Evolutionary conservation across 2,113 vertebrate species (phyloP).

Genomic region (Protobothrops mucrosquamatus): DNA sequence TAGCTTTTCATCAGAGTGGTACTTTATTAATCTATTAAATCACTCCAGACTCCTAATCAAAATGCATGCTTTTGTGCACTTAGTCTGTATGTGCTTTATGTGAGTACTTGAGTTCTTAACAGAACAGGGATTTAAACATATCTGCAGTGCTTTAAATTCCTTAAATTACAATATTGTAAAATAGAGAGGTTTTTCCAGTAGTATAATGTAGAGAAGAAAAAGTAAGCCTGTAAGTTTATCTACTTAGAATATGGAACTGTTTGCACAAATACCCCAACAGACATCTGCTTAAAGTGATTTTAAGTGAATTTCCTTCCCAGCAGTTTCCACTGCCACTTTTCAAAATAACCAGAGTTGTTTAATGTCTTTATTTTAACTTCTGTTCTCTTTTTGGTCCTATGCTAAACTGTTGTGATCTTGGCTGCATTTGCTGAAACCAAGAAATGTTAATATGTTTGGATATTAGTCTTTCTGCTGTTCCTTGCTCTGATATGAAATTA

Average conservation of each 20-base stretch:
- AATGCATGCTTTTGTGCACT: not conserved
- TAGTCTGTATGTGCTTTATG: not conserved
- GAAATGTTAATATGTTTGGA: not conserved
- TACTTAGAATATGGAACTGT: fast-evolving
- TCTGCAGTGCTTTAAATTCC: fast-evolving
- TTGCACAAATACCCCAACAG: not conserved
- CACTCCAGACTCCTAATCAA: constrained; percentile 10
- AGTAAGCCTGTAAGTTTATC: fast-evolving
- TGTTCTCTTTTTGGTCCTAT: not conserved
- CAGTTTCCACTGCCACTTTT: not conserved
- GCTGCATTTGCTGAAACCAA: not conserved
- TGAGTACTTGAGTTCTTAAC: not conserved
- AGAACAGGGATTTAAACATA: not conserved
- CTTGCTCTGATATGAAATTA: not conserved
- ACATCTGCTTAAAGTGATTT: not conserved
- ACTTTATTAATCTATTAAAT: constrained; percentile 57
- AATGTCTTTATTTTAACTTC: not conserved
- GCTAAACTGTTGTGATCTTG: not conserved
- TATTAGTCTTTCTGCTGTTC: not conserved
- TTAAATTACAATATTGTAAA: not conserved
- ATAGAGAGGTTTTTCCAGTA: not conserved
- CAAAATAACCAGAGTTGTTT: not conserved
- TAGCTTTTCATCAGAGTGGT: constrained; percentile 19
- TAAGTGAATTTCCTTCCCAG: not conserved
- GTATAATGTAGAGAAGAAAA: not conserved